Evolutionary conservation across 2,888 invertebrate species (phyloP), one percentile per base, ranked within the genome.

Genomic region (Ormyrus labotus): DNA sequence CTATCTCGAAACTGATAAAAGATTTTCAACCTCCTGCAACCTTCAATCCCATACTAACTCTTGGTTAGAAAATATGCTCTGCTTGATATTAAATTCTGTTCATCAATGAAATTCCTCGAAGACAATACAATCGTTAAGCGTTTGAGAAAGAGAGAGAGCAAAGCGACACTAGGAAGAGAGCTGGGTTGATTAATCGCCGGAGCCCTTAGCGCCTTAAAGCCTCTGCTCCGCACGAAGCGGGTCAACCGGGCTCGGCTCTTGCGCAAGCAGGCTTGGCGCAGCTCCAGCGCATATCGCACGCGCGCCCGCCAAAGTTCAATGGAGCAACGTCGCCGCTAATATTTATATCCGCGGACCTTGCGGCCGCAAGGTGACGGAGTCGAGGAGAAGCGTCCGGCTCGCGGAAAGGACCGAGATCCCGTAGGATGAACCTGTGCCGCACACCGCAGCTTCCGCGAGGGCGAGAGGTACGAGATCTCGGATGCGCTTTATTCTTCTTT

Each of bases 281-380:
- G 34, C 34, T 34, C 34, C 34, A 85, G 84, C 51, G 64, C 53
- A 47, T 1, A 4, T 34, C 34, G 34, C 34, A 51, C 19, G n/a
- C 50, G 19, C n/a, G 65, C 68, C 57, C 88, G 89, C 88, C 89
- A 90, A 89, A 87, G 90, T 90, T 90, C 90, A 90, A 90, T 90
- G 90, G 87, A 90, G 90, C 89, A 90, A 88, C 88, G 86, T 87
- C 85, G 84, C 5, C 50, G 50, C 34, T 13, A 13, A 50, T 70
- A 70, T 60, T 58, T 70, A 70, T 70, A 70, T 34, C 7, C 63
- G 53, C 19, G 45, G 53, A 72, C 71, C 71, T 61, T 72, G 72
- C 34, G 50, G 11, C 7, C 63, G 8, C 34, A 64, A 47, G 11
- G 63, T n/a, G 45, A 9, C 47, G 34, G 34, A 34, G 34, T 4